Percentiles rank a stretch among this genome's conserved stretches.
Evolutionary conservation across 2,888 invertebrate species (phyloP).

Genomic region (Papilio elwesi): DNA sequence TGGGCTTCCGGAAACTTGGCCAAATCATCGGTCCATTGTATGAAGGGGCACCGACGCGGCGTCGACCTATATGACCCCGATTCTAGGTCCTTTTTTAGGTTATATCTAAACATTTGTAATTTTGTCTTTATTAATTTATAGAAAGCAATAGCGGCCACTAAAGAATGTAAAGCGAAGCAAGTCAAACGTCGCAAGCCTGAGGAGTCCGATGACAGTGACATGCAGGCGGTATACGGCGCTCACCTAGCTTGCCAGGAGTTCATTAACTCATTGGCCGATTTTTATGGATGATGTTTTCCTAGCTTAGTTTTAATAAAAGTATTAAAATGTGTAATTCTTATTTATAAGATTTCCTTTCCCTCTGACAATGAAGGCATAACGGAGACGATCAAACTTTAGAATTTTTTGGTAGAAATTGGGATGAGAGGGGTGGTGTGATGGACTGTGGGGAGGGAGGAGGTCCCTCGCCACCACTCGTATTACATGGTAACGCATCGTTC

Average conservation of each 20-base stretch:
- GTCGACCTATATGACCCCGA: no score
- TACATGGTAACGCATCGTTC: no score
- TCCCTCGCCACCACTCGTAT: no score
- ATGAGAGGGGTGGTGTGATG: no score
- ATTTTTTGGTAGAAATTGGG: no score
- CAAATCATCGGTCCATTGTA: no score
- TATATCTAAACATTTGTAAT: no score
- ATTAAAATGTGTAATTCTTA: not conserved
- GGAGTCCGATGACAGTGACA: constrained; percentile 57
- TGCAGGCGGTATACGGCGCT: constrained; percentile 46
- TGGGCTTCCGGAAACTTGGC: no score
- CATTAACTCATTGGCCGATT: constrained; percentile 45
- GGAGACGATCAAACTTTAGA: no score
- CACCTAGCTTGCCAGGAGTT: constrained; percentile 48
- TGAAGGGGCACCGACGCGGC: no score
- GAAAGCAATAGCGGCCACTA: constrained; percentile 53
- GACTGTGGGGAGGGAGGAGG: no score
- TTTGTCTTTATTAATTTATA: constrained; percentile 45
- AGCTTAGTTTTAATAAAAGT: constrained; percentile 4
- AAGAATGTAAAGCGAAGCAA: constrained; percentile 60
- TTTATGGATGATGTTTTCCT: constrained; percentile 16
- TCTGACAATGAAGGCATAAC: not conserved
- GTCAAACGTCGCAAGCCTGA: constrained; percentile 59
- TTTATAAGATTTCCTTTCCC: not conserved
- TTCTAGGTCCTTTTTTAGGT: no score